A percentile compares a stretch with the other conserved stretches of the same genome.
Conservation (phyloP, 2,797 vertebrate species). For the Syndactyla subalaris region DNA sequence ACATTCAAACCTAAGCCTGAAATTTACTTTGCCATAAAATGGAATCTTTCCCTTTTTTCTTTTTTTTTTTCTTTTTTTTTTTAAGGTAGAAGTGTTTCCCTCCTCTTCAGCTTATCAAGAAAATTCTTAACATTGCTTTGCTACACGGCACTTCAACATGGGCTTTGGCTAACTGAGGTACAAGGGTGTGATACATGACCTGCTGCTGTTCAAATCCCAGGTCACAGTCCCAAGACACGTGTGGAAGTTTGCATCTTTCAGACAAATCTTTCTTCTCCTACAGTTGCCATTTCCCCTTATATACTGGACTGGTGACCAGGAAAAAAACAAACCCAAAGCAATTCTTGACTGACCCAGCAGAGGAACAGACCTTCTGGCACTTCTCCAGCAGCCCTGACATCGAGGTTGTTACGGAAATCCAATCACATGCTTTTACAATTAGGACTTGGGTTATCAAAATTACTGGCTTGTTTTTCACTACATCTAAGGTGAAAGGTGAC, state of each 20-base stretch:
- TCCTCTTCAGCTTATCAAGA: not conserved
- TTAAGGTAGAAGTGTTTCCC: not conserved
- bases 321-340: not conserved
- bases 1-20: not conserved
- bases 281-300: not conserved
- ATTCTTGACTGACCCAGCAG: not conserved
- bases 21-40: not conserved
- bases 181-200: not conserved
- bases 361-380: not conserved
- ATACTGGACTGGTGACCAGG: not conserved
- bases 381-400: constrained; percentile 9
- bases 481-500: not conserved
- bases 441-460: constrained; percentile 22
- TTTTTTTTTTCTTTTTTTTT: not conserved
- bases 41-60: not conserved
- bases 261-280: not conserved
- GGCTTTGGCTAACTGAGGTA: not conserved
- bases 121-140: not conserved
- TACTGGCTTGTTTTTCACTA: constrained; percentile 7
- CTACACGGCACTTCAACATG: not conserved
- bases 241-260: not conserved
- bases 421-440: constrained; percentile 25
- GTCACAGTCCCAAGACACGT: not conserved
- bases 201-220: not conserved
- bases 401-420: not conserved